Evolutionary conservation across 2,113 vertebrate species (phyloP).

Genomic region (Cyphomyrus discorhynchus): DNA sequence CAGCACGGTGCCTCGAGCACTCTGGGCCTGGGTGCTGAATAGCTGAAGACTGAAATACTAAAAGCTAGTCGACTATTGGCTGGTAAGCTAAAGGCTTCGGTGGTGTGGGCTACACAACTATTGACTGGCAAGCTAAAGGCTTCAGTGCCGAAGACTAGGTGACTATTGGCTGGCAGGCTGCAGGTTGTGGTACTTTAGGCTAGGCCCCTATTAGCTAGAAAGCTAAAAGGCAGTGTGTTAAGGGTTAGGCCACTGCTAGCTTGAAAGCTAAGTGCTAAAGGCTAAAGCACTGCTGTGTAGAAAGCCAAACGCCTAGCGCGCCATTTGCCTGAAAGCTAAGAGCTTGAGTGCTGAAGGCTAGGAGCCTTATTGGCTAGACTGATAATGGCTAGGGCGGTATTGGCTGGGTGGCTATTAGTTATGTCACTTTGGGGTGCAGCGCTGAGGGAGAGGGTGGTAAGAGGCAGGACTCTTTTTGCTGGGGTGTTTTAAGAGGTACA

Average conservation of each 20-base stretch:
- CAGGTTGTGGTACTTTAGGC: background rate
- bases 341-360: background rate
- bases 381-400: background rate
- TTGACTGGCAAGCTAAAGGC: background rate
- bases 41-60: conserved; percentile 13
- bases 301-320: background rate
- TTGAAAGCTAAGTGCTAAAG: background rate
- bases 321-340: background rate
- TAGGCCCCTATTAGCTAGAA: background rate
- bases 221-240: background rate
- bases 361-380: background rate
- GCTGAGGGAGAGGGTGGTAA: background rate
- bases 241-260: background rate
- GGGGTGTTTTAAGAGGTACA: background rate
- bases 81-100: conserved; percentile 21
- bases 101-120: background rate
- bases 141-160: background rate
- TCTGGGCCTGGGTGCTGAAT: conserved; percentile 35
- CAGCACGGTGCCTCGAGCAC: conserved; percentile 38
- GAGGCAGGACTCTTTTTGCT: background rate
- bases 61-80: background rate
- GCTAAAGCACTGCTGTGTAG: background rate
- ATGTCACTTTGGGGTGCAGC: background rate
- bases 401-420: background rate
- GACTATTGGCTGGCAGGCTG: background rate